Evolutionary conservation across 2,797 vertebrate genomes (phyloP), one percentile per base, ranked within the genome.

Genomic region (Carapus acus): DNA sequence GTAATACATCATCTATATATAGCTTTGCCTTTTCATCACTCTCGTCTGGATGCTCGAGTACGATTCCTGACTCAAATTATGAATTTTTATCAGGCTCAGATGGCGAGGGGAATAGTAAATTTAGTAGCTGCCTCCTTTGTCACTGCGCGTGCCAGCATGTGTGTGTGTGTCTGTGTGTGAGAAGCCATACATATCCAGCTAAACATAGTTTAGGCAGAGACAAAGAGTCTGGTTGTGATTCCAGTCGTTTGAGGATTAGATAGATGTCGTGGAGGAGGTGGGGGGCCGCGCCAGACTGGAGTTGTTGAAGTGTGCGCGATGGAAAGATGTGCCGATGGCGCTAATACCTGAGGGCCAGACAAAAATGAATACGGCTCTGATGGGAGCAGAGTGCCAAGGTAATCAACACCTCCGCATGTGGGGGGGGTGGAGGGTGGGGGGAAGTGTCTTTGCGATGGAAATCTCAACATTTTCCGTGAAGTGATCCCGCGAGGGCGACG

Each of bases 1-100:
- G 65, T 69, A 61, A 81, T 83, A 79, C 54, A 60, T 84, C 66
- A 74, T 81, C 85, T 86, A 84, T 83, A 84, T 84, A 79, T 88
- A 87, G 77, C 66, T 47, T 62, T 9, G 8, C 48, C 71, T 72
- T 76, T 82, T 81, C 74, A 83, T 78, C 79, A 81, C 67, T 78
- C 66, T 74, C 79, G 71, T n/a, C 62, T 46, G 66, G 66, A 77
- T n/a, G n/a, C n/a, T 83, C 79, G 74, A 40, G 52, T 74, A 78
- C 67, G 73, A 73, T 59, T 83, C 67, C 67, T 66, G 73, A 80
- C 78, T 74, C 53, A 43, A 46, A 54, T 53, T 17, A 66, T 65
- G 48, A 45, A 42, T 67, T 67, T 57, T 54, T 41, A 3, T 31
- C 34, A 73, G 71, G 67, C 67, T 58, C 41, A 45, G 50, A 71